These are phyloP conservation scores for Takifugu ocellatus DNA, from an alignment of 2,797 vertebrate species.

Conservation along the genomic window DNA sequence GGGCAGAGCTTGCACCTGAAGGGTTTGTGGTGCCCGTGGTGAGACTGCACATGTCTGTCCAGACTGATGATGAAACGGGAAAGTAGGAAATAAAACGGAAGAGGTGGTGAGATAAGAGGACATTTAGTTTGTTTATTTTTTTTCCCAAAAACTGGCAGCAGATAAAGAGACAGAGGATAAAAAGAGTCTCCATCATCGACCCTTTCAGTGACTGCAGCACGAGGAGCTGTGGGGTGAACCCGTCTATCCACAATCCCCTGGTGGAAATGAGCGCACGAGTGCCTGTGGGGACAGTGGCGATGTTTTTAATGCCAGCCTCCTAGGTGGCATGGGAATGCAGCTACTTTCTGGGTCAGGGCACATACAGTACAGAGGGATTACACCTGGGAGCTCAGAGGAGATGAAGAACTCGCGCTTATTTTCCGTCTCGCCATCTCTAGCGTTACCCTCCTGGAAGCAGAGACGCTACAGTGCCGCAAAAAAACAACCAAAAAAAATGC, in stretches of 20 bases:
- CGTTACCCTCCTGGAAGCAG: slow-evolving; percentile 43
- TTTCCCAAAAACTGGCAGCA: neutral
- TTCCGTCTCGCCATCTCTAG: no score
- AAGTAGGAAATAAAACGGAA: slow-evolving; percentile 3
- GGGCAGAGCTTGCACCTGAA: slow-evolving; percentile 98
- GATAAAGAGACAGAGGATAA: slow-evolving; percentile 36
- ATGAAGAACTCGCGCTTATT: slow-evolving; percentile 52
- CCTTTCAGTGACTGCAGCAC: no score
- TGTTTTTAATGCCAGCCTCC: slow-evolving; percentile 72
- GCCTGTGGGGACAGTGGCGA: slow-evolving; percentile 65
- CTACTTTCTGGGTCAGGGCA: slow-evolving; percentile 78
- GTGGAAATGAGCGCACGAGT: slow-evolving; percentile 54
- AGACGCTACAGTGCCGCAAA: neutral
- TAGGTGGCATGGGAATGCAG: slow-evolving; percentile 68
- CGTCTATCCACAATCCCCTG: slow-evolving; percentile 71
- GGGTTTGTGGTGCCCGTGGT: slow-evolving; percentile 97
- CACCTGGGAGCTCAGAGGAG: slow-evolving; percentile 75
- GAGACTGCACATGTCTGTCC: slow-evolving; percentile 97
- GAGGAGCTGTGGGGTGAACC: slow-evolving; percentile 37
- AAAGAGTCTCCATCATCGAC: slow-evolving; percentile 9
- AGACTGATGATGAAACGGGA: slow-evolving; percentile 74
- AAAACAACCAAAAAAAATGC: no score
- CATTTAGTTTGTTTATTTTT: neutral
- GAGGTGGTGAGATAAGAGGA: slow-evolving; percentile 46
- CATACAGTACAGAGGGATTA: slow-evolving; percentile 73